These are phyloP conservation scores for Callyntrura guangdongensis DNA, from an alignment of 2,888 invertebrate species.

Conservation along the genomic window DNA sequence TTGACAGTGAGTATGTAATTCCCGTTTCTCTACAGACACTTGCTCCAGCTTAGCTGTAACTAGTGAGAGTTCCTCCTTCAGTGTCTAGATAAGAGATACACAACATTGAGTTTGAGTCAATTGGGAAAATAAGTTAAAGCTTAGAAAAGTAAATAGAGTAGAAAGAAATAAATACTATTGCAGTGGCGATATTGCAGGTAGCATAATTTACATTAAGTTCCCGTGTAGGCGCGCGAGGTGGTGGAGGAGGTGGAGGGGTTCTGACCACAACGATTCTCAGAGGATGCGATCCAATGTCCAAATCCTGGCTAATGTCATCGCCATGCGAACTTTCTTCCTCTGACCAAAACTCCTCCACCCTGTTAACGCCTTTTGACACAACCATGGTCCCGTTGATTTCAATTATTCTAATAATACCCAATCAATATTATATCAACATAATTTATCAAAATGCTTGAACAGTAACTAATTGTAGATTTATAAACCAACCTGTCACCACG, in stretches of 20 bases:
- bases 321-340: slow-evolving; percentile 81
- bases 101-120: neutral
- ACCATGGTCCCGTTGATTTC: slow-evolving; percentile 84
- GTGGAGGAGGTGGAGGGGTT: slow-evolving; percentile 83
- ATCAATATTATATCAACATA: neutral
- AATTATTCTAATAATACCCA: slow-evolving; percentile 78
- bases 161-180: neutral
- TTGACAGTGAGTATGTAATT: slow-evolving; percentile 83
- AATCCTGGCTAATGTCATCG: slow-evolving; percentile 76
- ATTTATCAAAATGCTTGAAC: neutral
- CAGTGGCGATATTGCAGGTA: neutral
- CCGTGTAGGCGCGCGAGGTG: slow-evolving; percentile 83
- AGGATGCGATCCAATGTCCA: slow-evolving; percentile 83
- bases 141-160: neutral
- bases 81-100: slow-evolving; percentile 85
- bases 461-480: neutral
- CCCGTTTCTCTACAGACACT: slow-evolving; percentile 88
- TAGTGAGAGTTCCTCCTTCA: slow-evolving; percentile 88
- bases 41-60: slow-evolving; percentile 89
- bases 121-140: no score
- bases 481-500: slow-evolving; percentile 90
- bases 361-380: slow-evolving; percentile 84
- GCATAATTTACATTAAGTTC: slow-evolving; percentile 83
- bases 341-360: slow-evolving; percentile 84
- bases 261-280: slow-evolving; percentile 83